phyloP scores from a whole-genome alignment of 2,888 invertebrate species.

The Mythimna impura region DNA sequence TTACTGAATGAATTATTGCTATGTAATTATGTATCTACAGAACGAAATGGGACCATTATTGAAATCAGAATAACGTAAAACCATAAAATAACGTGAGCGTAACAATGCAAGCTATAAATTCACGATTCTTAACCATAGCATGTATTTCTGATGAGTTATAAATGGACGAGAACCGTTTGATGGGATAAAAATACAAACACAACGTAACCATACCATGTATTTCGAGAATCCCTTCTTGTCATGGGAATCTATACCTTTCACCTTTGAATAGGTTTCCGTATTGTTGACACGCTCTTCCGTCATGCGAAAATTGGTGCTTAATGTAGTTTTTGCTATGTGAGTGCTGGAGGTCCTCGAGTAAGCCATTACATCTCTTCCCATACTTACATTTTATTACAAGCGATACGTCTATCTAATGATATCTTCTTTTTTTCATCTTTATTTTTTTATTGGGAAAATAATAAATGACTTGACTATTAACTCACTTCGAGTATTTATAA shows the following conservation, averaged over 20 bases:
- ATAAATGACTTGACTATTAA: too few species aligned
- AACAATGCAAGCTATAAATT: constrained; percentile 46
- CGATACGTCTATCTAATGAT: constrained; percentile 18
- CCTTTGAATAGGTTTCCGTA: constrained; percentile 35
- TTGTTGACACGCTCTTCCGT: constrained; percentile 51
- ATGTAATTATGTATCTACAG: constrained; percentile 53
- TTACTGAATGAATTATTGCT: constrained; percentile 56
- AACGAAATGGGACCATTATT: constrained; percentile 57
- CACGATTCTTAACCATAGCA: constrained; percentile 29
- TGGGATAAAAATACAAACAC: constrained; percentile 24
- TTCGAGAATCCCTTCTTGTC: constrained; percentile 44
- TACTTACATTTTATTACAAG: constrained; percentile 14
- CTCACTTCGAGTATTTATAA: too few species aligned
- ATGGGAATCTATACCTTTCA: constrained; percentile 44
- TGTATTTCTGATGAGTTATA: constrained; percentile 27
- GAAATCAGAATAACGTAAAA: constrained; percentile 63
- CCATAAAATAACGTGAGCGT: constrained; percentile 55
- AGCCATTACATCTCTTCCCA: constrained; percentile 35
- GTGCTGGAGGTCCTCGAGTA: constrained; percentile 30
- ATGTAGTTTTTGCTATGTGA: constrained; percentile 45
- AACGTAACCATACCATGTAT: constrained; percentile 5
- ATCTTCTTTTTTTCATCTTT: not conserved
- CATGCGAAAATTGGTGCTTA: constrained; percentile 50
- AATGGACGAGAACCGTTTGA: constrained; percentile 27
- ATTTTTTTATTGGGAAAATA: too few species aligned